Conservation (phyloP, 2,797 vertebrate genomes). For the Macroramphosus scolopax region DNA sequence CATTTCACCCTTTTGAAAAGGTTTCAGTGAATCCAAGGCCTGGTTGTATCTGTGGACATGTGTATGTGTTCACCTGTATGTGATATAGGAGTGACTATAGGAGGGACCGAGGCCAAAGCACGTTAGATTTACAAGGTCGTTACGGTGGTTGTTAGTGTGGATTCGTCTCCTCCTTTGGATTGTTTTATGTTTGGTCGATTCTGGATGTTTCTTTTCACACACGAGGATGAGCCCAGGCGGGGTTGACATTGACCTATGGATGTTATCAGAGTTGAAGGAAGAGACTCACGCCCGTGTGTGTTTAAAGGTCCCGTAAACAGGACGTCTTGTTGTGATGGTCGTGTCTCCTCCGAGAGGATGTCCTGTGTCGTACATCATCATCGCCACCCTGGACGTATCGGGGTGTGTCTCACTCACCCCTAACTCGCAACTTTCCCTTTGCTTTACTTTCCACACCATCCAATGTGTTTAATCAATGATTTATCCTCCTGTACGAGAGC, state of each 20-base stretch:
- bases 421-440: too few relatives aligned
- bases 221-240: slow-evolving; percentile 7
- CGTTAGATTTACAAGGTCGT: slow-evolving; percentile 4
- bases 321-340: slow-evolving; percentile 50
- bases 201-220: slow-evolving; percentile 5
- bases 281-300: slow-evolving; percentile 37
- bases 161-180: background rate
- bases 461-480: background rate
- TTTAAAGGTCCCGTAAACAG: slow-evolving; percentile 68
- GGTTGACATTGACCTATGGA: slow-evolving; percentile 38
- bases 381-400: slow-evolving; percentile 3
- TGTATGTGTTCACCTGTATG: background rate
- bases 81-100: slow-evolving; percentile 1
- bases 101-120: background rate
- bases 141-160: background rate
- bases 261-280: slow-evolving; percentile 48
- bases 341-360: slow-evolving; percentile 54
- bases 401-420: background rate
- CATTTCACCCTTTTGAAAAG: slow-evolving; percentile 23
- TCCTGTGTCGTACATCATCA: slow-evolving; percentile 53
- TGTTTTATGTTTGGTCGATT: background rate
- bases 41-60: background rate
- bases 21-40: slow-evolving; percentile 12
- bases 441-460: background rate
- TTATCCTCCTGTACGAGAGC: too few relatives aligned